phyloP scores from a whole-genome alignment of 2,888 invertebrate genomes.

The Eulithis prunata region DNA sequence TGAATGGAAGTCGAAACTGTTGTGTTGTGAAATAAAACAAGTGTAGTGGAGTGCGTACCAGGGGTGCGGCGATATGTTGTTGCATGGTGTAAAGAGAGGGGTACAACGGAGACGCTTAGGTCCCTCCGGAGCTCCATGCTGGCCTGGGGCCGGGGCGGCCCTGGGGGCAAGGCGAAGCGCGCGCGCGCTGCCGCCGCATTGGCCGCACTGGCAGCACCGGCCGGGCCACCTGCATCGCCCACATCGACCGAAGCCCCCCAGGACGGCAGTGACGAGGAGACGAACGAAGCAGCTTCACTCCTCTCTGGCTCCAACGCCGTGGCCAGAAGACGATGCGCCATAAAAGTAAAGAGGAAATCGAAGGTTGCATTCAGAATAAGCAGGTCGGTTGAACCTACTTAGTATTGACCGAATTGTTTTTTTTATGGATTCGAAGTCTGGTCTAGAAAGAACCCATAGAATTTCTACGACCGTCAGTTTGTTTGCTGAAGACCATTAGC shows the following conservation, averaged over 20 bases:
- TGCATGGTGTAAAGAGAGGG: constrained; percentile 74
- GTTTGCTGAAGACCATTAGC: too few relatives aligned
- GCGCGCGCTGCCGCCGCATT: constrained; percentile 46
- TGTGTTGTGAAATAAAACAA: constrained; percentile 50
- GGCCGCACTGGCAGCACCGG: constrained; percentile 40
- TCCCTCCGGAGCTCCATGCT: constrained; percentile 80
- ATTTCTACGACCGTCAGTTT: too few relatives aligned
- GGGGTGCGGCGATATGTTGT: constrained; percentile 78
- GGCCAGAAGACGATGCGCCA: constrained; percentile 77
- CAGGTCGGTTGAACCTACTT: constrained; percentile 58
- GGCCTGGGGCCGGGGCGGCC: constrained; percentile 69
- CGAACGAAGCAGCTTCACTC: constrained; percentile 55
- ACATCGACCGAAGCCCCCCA: constrained; percentile 45
- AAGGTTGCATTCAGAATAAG: constrained; percentile 74
- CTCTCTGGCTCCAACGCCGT: constrained; percentile 74
- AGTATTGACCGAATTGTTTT: too few relatives aligned
- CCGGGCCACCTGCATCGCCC: constrained; percentile 38
- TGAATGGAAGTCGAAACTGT: constrained; percentile 20
- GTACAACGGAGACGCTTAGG: constrained; percentile 82
- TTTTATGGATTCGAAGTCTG: too few relatives aligned
- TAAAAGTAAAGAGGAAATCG: constrained; percentile 75
- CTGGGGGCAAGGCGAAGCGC: constrained; percentile 61
- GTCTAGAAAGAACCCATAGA: too few relatives aligned
- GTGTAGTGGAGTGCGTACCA: constrained; percentile 57
- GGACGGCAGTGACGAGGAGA: constrained; percentile 61